Conservation (phyloP, 2,888 invertebrate genomes). For the Acleris sparsana region DNA sequence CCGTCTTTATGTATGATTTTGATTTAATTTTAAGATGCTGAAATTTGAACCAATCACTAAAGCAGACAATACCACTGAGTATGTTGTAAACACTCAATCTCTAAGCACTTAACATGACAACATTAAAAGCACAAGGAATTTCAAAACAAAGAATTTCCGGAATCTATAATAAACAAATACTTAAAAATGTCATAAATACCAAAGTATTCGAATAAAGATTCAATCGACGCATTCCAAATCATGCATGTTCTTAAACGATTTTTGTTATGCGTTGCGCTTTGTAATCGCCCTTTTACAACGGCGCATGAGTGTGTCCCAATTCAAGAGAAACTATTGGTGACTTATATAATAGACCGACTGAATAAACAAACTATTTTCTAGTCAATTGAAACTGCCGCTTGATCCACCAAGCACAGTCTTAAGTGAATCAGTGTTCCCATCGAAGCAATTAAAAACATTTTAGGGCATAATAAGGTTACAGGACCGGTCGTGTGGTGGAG, state of each 20-base stretch:
- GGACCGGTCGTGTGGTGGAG: too few relatives aligned
- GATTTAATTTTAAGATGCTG: too few relatives aligned
- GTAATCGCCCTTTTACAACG: slow-evolving; percentile 22
- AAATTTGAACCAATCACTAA: too few relatives aligned
- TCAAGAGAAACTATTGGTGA: background rate
- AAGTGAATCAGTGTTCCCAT: too few relatives aligned
- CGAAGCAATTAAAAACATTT: too few relatives aligned
- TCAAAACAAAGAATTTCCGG: slow-evolving; percentile 15
- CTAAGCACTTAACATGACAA: slow-evolving; percentile 2
- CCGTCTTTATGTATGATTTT: too few relatives aligned
- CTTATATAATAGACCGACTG: background rate
- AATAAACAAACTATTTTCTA: background rate
- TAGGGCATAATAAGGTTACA: too few relatives aligned
- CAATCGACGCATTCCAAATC: slow-evolving; percentile 12
- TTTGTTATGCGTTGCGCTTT: slow-evolving; percentile 26
- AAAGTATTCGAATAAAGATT: slow-evolving; percentile 17
- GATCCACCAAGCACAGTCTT: too few relatives aligned
- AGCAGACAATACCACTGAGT: too few relatives aligned
- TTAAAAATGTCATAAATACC: slow-evolving; percentile 19
- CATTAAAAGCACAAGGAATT: background rate
- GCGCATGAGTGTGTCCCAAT: slow-evolving; percentile 1
- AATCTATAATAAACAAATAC: slow-evolving; percentile 13
- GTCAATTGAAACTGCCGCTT: too few relatives aligned
- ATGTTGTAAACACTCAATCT: background rate
- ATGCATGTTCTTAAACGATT: slow-evolving; percentile 29